Evolutionary conservation across 2,797 vertebrate genomes (phyloP), one percentile per base, ranked within the genome.

Genomic region (Pipistrellus nathusii): DNA sequence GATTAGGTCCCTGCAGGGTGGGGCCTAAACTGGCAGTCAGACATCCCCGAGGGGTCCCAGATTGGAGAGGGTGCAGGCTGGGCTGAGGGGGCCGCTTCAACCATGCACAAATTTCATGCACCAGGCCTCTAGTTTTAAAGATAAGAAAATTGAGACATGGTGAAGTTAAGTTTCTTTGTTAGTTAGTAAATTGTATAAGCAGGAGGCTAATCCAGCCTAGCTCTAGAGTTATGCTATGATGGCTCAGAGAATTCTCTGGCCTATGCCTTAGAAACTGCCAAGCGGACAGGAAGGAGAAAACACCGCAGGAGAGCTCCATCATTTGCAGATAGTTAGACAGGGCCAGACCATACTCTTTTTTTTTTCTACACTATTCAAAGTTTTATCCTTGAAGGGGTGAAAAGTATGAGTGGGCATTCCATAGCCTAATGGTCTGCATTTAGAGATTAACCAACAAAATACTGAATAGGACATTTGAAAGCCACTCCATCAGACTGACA

Each of bases 401-500:
- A 13, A 93, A 32, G 13, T 32, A 48, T 20, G 1, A 5, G 9
- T 14, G 48, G n/a, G 21, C 0, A 64, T 89, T 94, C 25, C 21
- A 90, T n/a, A 6, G 15, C 2, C 20, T 25, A 66, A 5, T 27
- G 3, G 11, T 73, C 20, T 57, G 27, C 9, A 18, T 66, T 81
- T 90, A 76, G 85, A 64, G 57, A 77, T 46, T 48, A 88, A 69
- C 23, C 21, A 64, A 27, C 13, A 88, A 82, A 53, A 91, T 59
- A 57, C 46, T 57, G n/a, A 62, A 51, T 66, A 46, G 35, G 12
- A 32, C 27, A 84, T 62, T 93, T 77, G 25, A 83, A 68, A 82
- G 41, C 3, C 13, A 59, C 30, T 48, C 25, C 76, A 6, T 41
- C n/a, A 82, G 12, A 73, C 6, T 69, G 3, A 12, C 35, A 80